Evolutionary conservation across 2,888 invertebrate species (phyloP).

Genomic region (Allygus modestus): DNA sequence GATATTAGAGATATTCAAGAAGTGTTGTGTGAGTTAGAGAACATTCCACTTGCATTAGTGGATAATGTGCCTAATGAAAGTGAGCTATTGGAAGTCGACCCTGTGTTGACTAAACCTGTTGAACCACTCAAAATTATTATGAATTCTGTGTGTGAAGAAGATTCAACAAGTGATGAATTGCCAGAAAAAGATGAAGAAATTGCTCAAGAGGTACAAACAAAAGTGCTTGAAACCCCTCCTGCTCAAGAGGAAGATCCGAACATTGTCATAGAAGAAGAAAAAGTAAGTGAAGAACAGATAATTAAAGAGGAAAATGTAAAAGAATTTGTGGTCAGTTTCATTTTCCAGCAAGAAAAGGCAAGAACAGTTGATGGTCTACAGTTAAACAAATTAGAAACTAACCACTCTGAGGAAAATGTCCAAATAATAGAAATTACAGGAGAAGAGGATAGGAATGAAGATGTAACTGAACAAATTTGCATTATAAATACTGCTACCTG

Average conservation of each 20-base stretch:
- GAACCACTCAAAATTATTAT: neutral
- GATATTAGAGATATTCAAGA: constrained; percentile 2
- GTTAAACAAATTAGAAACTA: neutral
- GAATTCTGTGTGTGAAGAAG: neutral
- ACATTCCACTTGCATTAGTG: neutral
- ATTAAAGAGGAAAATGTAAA: constrained; percentile 36
- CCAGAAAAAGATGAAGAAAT: neutral
- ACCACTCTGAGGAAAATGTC: neutral
- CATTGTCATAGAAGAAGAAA: neutral
- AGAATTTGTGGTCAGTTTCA: constrained; percentile 41
- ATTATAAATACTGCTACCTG: neutral
- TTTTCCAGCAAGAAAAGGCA: neutral
- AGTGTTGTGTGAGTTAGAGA: neutral
- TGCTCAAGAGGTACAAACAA: neutral
- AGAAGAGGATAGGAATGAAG: neutral
- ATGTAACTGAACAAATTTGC: neutral
- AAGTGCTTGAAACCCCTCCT: constrained; percentile 4
- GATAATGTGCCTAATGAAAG: neutral
- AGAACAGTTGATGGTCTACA: neutral
- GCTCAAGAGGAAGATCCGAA: constrained; percentile 8
- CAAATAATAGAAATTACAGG: neutral
- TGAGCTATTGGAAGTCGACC: neutral
- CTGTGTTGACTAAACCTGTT: neutral
- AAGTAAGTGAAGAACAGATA: neutral
- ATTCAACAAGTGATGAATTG: neutral